phyloP scores from a whole-genome alignment of 23 tunicate species.

The Halocynthia aurantium region DNA sequence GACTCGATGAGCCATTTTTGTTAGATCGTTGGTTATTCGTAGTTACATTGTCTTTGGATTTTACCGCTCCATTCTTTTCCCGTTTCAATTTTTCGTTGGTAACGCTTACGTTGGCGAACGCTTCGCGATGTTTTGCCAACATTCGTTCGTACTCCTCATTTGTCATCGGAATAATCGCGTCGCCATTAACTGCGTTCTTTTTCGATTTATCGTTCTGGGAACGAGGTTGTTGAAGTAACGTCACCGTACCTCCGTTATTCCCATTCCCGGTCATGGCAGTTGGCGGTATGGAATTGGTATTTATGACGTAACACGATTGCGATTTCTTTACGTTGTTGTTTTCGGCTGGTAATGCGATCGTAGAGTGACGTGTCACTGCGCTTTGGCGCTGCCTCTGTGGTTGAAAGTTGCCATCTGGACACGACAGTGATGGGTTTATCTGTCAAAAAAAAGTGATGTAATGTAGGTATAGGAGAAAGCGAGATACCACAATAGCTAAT shows the following conservation, averaged over 20 bases:
- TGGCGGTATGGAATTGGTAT: constrained; percentile 35
- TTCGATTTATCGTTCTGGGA: not conserved
- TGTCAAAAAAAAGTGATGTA: constrained; percentile 8
- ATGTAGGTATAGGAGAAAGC: too few species aligned
- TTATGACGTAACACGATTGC: constrained; percentile 61
- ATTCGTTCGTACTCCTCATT: constrained; percentile 2
- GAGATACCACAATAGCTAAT: too few species aligned
- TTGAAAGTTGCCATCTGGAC: constrained; percentile 39
- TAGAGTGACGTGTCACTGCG: constrained; percentile 18
- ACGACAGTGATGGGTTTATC: constrained; percentile 56
- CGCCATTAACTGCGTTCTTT: too few species aligned
- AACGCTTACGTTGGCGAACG: not conserved
- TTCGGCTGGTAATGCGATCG: constrained; percentile 22
- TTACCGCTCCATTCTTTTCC: too few species aligned
- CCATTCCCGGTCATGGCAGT: not conserved
- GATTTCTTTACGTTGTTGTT: constrained; percentile 42
- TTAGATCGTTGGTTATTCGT: too few species aligned
- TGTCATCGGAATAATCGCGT: too few species aligned
- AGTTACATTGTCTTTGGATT: too few species aligned
- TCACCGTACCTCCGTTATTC: constrained; percentile 16
- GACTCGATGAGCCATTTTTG: not conserved
- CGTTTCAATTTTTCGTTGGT: constrained; percentile 12
- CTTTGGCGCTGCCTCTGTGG: constrained; percentile 9
- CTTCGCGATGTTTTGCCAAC: constrained; percentile 12
- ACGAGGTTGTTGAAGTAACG: constrained; percentile 55